Conservation (phyloP, 2,113 vertebrate genomes). For the Galemys pyrenaicus region DNA sequence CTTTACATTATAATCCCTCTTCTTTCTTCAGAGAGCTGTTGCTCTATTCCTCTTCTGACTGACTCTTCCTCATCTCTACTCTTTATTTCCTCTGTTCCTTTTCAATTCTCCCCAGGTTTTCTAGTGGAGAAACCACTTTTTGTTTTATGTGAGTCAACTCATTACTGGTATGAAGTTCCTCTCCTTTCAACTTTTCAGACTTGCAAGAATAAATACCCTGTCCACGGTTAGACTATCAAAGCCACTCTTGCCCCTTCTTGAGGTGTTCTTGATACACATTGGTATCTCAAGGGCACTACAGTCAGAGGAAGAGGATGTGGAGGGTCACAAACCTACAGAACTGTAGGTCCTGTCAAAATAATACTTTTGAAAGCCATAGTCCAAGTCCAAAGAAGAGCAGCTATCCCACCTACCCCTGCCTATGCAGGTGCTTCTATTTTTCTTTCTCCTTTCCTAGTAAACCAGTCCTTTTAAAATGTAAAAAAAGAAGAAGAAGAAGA, state of each 20-base stretch:
- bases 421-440: too few species aligned
- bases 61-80: slow-evolving; percentile 85
- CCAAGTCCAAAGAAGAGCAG: too few species aligned
- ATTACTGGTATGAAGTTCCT: slow-evolving; percentile 92
- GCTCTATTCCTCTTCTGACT: slow-evolving; percentile 87
- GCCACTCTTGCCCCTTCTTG: slow-evolving; percentile 90
- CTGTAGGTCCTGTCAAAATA: slow-evolving; percentile 87
- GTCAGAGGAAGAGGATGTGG: slow-evolving; percentile 91
- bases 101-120: slow-evolving; percentile 92
- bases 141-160: slow-evolving; percentile 93
- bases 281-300: slow-evolving; percentile 92
- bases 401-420: too few species aligned
- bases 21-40: slow-evolving; percentile 87
- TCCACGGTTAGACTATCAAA: slow-evolving; percentile 92
- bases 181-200: slow-evolving; percentile 87
- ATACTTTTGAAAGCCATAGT: background rate
- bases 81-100: slow-evolving; percentile 90
- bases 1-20: slow-evolving; percentile 85
- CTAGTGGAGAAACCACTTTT: slow-evolving; percentile 93
- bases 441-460: too few species aligned
- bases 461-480: too few species aligned
- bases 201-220: slow-evolving; percentile 90
- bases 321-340: slow-evolving; percentile 89
- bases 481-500: too few species aligned
- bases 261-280: slow-evolving; percentile 90